Conservation (phyloP, 2,797 vertebrate species). For the Tapirus indicus region DNA sequence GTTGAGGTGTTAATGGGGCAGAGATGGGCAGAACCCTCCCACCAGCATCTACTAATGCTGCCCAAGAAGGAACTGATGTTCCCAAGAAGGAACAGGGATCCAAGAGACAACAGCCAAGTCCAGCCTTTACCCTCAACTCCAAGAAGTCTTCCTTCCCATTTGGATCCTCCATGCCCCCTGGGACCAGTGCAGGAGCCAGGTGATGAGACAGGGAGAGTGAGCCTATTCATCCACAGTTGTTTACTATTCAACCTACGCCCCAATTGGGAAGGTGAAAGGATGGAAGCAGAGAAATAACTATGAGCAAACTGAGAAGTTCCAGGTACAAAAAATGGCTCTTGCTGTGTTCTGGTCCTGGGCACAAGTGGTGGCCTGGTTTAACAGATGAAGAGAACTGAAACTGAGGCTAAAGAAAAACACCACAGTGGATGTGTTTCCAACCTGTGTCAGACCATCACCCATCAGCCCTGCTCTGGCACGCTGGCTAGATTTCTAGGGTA, state of each 20-base stretch:
- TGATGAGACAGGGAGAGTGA: not conserved
- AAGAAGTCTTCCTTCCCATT: not conserved
- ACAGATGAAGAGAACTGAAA: not conserved
- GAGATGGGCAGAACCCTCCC: not conserved
- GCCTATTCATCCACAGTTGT: not conserved
- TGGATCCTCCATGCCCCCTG: not conserved
- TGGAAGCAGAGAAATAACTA: not conserved
- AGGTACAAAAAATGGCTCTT: not conserved
- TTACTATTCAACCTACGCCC: not conserved
- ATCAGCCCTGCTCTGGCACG: not conserved
- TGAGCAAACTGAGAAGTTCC: not conserved
- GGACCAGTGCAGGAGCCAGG: not conserved
- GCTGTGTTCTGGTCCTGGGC: constrained; percentile 18
- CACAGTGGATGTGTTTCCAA: not conserved
- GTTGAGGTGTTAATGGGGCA: not conserved
- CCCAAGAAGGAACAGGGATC: not conserved
- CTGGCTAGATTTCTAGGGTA: not conserved
- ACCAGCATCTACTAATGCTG: not conserved
- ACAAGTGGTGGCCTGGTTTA: not conserved
- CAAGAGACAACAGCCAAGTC: not conserved
- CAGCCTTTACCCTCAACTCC: not conserved
- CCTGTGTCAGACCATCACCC: not conserved
- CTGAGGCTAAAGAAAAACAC: not conserved
- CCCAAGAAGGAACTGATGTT: not conserved
- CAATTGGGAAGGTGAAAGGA: not conserved